Base-by-base conservation (phyloP, 2,797 vertebrate species). In the Bryconaethiops microstoma region DNA sequence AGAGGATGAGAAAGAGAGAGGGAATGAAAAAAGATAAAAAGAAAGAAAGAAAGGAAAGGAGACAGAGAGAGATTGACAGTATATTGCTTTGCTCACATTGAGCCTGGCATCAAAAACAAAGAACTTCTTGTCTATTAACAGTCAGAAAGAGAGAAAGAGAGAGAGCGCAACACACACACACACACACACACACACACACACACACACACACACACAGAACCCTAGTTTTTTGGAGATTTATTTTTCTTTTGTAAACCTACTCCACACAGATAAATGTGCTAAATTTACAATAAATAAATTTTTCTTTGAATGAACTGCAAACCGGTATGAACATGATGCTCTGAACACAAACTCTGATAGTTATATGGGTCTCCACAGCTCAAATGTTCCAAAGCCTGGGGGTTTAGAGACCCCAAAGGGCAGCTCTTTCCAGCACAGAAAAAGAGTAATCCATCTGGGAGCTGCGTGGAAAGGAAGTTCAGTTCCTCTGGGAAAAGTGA, bases 81-180 rank as follows among this genome's bases (percentile, higher is more conserved):
- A n/a, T 59, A 57, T 76, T 72, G 63, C 13, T 40, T 72, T 82
- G 60, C 55, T 67, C 55, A 57, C 52, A 55, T 1, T 52, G 72
- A 68, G 59, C 29, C 79, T 82, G 81, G 81, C 82, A 87, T 62
- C 55, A 63, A 21, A 79, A 78, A 87, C 83, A 88, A 87, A 87
- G 86, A 78, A 57, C 17, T 35, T 25, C 62, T 76, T 87, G 84
- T 87, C 80, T 79, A 50, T 72, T 52, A 42, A 77, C 76, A 73
- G 60, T 72, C 62, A 84, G 29, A 45, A 5, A 54, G 72, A 59
- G 71, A 65, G 76, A 72, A 29, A 45, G 42, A 54, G 72, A 59
- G 71, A 65, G 76, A 72, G 35, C 45, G 54, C 59, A 67, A 39
- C 76, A 85, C 76, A 45, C 42, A 45, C 42, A 29, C 29, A 29